phyloP scores from a whole-genome alignment of 2,888 invertebrate species.

The Harpagoxenus sublaevis region DNA sequence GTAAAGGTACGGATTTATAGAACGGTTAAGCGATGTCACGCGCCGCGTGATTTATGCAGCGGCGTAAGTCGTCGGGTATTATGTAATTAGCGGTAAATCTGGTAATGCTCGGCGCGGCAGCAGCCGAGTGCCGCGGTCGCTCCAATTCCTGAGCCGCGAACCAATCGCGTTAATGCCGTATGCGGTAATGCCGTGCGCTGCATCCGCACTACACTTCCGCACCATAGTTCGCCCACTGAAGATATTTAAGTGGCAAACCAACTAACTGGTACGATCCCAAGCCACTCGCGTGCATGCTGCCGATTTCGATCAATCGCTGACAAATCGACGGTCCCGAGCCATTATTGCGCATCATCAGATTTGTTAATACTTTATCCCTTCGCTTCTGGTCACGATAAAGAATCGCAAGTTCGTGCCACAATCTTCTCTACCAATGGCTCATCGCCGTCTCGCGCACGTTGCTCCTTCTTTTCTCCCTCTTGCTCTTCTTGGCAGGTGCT shows the following conservation, averaged over 20 bases:
- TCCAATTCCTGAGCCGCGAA: slow-evolving; percentile 74
- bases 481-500: background rate
- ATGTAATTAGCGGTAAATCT: slow-evolving; percentile 79
- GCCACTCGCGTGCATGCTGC: background rate
- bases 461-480: slow-evolving; percentile 31
- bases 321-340: background rate
- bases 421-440: background rate
- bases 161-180: slow-evolving; percentile 75
- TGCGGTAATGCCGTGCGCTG: slow-evolving; percentile 58
- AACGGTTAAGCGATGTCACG: slow-evolving; percentile 70
- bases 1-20: slow-evolving; percentile 56
- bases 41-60: slow-evolving; percentile 70
- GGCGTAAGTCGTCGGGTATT: slow-evolving; percentile 72
- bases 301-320: background rate
- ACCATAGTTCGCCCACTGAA: slow-evolving; percentile 49
- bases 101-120: slow-evolving; percentile 64
- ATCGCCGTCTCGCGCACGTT: slow-evolving; percentile 5
- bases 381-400: slow-evolving; percentile 46
- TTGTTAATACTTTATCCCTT: slow-evolving; percentile 55
- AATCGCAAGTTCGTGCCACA: slow-evolving; percentile 54
- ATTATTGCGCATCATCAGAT: slow-evolving; percentile 30
- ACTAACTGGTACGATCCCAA: slow-evolving; percentile 22
- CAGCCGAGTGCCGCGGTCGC: slow-evolving; percentile 59
- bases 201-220: slow-evolving; percentile 19
- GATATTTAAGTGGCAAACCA: slow-evolving; percentile 70